phyloP scores from a whole-genome alignment of 2,888 invertebrate species.

The Malacosoma neustria region DNA sequence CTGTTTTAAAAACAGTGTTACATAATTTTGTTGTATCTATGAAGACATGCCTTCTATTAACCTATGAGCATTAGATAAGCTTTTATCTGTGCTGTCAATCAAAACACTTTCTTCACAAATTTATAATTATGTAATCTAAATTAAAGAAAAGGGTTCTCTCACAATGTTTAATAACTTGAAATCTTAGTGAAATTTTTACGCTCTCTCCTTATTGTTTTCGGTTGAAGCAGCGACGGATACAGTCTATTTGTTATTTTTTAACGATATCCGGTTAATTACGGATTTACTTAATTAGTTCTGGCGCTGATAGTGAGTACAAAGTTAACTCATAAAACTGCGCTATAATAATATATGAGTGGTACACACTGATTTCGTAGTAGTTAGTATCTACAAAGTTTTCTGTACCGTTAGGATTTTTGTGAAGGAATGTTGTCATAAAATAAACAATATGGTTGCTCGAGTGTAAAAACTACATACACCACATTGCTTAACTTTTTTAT shows the following conservation, averaged over 20 bases:
- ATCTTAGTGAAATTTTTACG: neutral
- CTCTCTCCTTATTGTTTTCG: neutral
- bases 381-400: too few relatives aligned
- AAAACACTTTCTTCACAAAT: neutral
- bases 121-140: neutral
- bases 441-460: too few relatives aligned
- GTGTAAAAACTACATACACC: too few relatives aligned
- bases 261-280: neutral
- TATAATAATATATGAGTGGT: too few relatives aligned
- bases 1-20: too few relatives aligned
- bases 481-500: too few relatives aligned
- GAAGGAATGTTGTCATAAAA: too few relatives aligned
- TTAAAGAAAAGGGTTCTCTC: neutral
- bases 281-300: neutral
- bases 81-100: neutral
- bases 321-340: too few relatives aligned
- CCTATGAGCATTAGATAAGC: neutral
- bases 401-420: too few relatives aligned
- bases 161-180: neutral
- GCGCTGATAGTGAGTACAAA: too few relatives aligned
- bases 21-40: too few relatives aligned
- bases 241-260: neutral
- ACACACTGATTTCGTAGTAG: too few relatives aligned
- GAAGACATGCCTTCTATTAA: neutral
- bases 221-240: neutral